phyloP scores from a whole-genome alignment of 2,113 vertebrate genomes.

The Elaphurus davidianus region DNA sequence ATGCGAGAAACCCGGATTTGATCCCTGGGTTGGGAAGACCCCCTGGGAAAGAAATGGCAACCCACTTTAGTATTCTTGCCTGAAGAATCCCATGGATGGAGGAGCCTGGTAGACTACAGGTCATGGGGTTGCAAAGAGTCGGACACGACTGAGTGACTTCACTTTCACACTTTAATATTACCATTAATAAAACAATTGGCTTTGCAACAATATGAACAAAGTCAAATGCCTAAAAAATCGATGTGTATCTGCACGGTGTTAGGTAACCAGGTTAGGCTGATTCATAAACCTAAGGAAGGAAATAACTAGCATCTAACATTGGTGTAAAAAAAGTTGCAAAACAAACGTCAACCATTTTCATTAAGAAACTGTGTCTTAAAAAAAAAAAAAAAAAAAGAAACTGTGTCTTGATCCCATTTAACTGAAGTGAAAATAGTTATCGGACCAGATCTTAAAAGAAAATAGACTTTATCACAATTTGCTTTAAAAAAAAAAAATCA shows the following conservation, averaged over 20 bases:
- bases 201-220: background rate
- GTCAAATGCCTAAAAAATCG: background rate
- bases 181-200: background rate
- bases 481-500: background rate
- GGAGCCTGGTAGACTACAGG: background rate
- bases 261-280: background rate
- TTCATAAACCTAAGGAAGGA: background rate
- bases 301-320: background rate
- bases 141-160: background rate
- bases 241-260: background rate
- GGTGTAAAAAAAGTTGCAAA: background rate
- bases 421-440: background rate
- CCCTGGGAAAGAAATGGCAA: background rate
- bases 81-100: background rate
- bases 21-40: background rate
- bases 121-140: background rate
- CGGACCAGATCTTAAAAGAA: accelerated
- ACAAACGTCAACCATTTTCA: background rate
- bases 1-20: accelerated
- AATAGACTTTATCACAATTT: background rate
- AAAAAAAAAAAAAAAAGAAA: too few species aligned
- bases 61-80: background rate
- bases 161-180: background rate
- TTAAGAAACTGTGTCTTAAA: background rate
- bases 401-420: background rate